Percentiles rank a stretch among this genome's conserved stretches.
These are phyloP conservation scores for Tinea trinotella DNA, from an alignment of 2,888 invertebrate species.

Conservation along the genomic window DNA sequence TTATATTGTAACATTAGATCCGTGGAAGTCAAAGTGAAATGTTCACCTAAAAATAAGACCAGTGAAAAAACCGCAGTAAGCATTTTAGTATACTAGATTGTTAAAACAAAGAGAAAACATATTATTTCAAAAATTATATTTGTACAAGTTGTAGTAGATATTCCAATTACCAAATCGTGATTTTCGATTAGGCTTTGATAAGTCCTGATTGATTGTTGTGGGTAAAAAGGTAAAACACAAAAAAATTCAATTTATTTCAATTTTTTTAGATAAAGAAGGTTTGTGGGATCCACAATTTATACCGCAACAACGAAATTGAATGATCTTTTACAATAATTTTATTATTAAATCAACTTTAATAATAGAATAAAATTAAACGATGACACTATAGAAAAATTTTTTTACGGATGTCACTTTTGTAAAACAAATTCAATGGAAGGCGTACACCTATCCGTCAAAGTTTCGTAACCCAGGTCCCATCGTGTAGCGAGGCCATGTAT, in stretches of 20 bases:
- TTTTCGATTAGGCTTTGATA: too few species aligned
- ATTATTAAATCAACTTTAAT: not conserved
- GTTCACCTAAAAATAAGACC: not conserved
- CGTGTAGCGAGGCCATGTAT: constrained; percentile 1
- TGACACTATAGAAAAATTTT: constrained; percentile 8
- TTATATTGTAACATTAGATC: constrained; percentile 37
- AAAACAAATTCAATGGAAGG: constrained; percentile 4
- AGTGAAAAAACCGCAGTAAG: not conserved
- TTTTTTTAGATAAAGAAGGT: too few species aligned
- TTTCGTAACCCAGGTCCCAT: constrained; percentile 15
- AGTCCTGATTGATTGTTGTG: too few species aligned
- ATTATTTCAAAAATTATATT: too few species aligned
- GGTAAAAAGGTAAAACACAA: too few species aligned
- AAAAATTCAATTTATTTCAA: too few species aligned
- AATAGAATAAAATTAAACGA: constrained; percentile 9
- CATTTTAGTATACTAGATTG: constrained; percentile 26
- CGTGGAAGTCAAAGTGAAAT: constrained; percentile 26
- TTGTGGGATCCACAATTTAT: too few species aligned
- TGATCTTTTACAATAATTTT: not conserved
- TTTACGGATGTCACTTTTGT: constrained; percentile 6
- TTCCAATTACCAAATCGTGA: too few species aligned
- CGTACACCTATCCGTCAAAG: constrained; percentile 14
- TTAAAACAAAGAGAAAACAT: too few species aligned
- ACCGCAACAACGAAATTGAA: too few species aligned
- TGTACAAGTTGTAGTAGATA: too few species aligned